A percentile compares a stretch with the other conserved stretches of the same genome.
Conservation (phyloP, 2,113 vertebrate genomes). For the Potamarius usumacintae region DNA sequence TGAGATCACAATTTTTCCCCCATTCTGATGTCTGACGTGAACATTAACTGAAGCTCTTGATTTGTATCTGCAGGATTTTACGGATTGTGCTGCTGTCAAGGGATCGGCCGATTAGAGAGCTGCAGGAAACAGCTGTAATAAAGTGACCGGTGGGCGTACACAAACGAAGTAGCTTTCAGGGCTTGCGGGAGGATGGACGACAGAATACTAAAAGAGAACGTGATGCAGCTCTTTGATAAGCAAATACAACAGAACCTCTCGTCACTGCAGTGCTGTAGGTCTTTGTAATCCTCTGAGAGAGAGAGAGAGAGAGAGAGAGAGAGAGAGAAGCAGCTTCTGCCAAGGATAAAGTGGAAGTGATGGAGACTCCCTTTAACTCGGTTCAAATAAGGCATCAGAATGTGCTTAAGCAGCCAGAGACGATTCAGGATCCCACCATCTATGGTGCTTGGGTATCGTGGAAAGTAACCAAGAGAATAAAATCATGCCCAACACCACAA, state of each 20-base stretch:
- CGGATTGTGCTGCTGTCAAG: too few relatives aligned
- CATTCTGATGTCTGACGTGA: too few relatives aligned
- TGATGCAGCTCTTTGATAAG: background rate
- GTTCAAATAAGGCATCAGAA: conserved; percentile 29
- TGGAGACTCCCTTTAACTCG: background rate
- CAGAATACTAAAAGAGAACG: too few relatives aligned
- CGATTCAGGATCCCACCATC: conserved; percentile 12
- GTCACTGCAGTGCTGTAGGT: background rate
- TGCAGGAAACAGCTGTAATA: too few relatives aligned
- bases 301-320: background rate
- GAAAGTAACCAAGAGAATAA: background rate
- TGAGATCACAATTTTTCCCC: too few relatives aligned
- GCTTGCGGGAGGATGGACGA: background rate
- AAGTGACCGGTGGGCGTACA: too few relatives aligned
- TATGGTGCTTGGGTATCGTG: background rate
- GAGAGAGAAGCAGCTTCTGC: conserved; percentile 5
- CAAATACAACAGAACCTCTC: too few relatives aligned
- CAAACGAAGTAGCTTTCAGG: background rate
- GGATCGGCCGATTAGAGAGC: too few relatives aligned
- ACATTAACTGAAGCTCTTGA: too few relatives aligned
- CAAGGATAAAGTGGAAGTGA: conserved; percentile 22
- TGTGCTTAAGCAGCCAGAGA: background rate
- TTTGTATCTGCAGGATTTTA: too few relatives aligned
- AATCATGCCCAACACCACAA: background rate
- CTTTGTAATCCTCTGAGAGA: background rate